phyloP scores from a whole-genome alignment of 1,140 invertebrate species.

The Euwallacea similis region DNA sequence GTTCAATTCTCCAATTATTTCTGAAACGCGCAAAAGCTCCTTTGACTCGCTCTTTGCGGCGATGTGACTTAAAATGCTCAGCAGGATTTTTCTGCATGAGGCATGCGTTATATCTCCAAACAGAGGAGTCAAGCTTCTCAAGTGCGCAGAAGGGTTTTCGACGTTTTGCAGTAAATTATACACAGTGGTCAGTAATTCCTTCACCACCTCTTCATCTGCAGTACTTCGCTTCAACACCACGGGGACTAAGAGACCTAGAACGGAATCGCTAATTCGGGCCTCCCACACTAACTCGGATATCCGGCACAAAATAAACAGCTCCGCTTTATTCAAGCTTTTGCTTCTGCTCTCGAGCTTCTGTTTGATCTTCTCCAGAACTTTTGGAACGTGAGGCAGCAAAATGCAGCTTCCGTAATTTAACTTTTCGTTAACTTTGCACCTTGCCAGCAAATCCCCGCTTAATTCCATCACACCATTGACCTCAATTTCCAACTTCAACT shows the following conservation, averaged over 20 bases:
- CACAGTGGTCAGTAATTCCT: conserved; percentile 70
- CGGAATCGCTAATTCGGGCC: conserved; percentile 64
- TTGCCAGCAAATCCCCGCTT: conserved; percentile 41
- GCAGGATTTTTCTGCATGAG: conserved; percentile 66
- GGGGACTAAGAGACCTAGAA: conserved; percentile 73
- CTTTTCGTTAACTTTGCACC: conserved; percentile 51
- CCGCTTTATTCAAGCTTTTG: conserved; percentile 65
- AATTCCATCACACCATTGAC: conserved; percentile 51
- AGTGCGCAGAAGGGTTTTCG: conserved; percentile 64
- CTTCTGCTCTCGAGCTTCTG: conserved; percentile 62
- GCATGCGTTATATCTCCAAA: conserved; percentile 64
- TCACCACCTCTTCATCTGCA: conserved; percentile 62
- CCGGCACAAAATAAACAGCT: conserved; percentile 78
- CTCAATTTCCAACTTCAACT: conserved; percentile 51
- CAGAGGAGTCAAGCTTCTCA: conserved; percentile 66
- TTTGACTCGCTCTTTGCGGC: conserved; percentile 52
- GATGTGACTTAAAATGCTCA: conserved; percentile 61
- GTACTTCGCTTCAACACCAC: conserved; percentile 68
- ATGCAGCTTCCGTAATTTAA: conserved; percentile 75
- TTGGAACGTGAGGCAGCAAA: conserved; percentile 71
- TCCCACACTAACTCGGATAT: conserved; percentile 73
- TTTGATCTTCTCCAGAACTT: conserved; percentile 73
- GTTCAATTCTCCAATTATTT: conserved; percentile 73
- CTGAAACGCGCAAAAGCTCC: conserved; percentile 53
- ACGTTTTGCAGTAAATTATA: conserved; percentile 74